phyloP scores from a whole-genome alignment of 2,113 vertebrate genomes.

The Pipra filicauda region DNA sequence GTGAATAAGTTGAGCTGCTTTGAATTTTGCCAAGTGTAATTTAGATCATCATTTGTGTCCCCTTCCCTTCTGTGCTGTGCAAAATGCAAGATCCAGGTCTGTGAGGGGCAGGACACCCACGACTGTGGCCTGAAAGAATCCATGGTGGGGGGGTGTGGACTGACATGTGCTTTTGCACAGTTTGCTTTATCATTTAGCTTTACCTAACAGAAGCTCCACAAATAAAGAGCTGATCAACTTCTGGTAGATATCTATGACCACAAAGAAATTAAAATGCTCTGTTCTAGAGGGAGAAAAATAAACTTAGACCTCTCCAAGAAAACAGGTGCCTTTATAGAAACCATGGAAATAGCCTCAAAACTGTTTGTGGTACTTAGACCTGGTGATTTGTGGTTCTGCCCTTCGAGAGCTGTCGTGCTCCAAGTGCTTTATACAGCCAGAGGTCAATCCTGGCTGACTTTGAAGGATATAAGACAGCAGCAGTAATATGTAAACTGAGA shows the following conservation, averaged over 20 bases:
- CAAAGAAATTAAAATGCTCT: neutral
- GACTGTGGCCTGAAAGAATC: neutral
- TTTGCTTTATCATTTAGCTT: neutral
- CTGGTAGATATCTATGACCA: neutral
- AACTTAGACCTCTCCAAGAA: neutral
- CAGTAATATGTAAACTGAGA: neutral
- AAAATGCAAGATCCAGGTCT: neutral
- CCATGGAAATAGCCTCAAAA: neutral
- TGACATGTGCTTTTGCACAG: neutral
- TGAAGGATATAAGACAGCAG: neutral
- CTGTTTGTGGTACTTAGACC: neutral
- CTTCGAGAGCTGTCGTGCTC: neutral
- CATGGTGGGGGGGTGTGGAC: neutral
- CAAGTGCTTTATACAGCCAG: constrained; percentile 5
- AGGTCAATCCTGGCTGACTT: constrained; percentile 22
- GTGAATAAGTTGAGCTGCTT: neutral
- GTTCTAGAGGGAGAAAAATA: neutral
- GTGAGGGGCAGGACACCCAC: neutral
- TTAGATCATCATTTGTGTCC: neutral
- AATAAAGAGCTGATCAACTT: neutral
- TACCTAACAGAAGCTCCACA: neutral
- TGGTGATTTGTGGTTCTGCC: constrained; percentile 28
- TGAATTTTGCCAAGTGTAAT: neutral
- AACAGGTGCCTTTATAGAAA: neutral
- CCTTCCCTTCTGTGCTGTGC: neutral